Base-by-base conservation (phyloP, 2,888 invertebrate species). In the Tortricodes alternella region DNA sequence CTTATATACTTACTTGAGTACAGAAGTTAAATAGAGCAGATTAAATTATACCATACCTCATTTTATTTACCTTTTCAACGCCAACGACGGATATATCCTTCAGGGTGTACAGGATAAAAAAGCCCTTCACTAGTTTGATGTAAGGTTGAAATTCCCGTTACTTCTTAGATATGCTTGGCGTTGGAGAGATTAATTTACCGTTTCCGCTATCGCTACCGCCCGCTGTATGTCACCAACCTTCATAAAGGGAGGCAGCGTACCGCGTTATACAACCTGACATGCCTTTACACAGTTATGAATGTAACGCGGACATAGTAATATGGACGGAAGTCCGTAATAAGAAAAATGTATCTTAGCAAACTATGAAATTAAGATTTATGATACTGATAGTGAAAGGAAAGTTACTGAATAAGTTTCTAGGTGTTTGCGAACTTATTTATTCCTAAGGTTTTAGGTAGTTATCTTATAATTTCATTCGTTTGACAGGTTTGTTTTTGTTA, bases 241-340 rank as follows among this genome's bases (percentile, higher is more conserved):
- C n/a, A 4, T 1, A 48, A 48, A 27, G 2, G 1, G n/a, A 9
- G 19, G 46, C 37, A 38, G 13, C 21, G 13, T 13, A 37, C 18
- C 1, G 13, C 15, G 29, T 15, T 4, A 53, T 44, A 24, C 9
- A 32, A 11, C 29, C 23, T 38, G 46, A 46, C 46, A 39, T 32
- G 46, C 53, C 38, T 46, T 46, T 13, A 37, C 46, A 32, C 16
- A 53, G 53, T 24, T 53, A 34, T 38, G 32, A 53, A 46, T 23
- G 32, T 38, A 32, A n/a, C 38, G 9, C 23, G 24, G 24, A 43
- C 43, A 43, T 32, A 15, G 46, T 15, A 32, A n/a, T n/a, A n/a
- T n/a, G n/a, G n/a, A 11, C 19, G 19, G 8, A 9, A 29, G 16
- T 16, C 9, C 11, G 6, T 16, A 11, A 24, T 32, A 9, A 13